phyloP scores from a whole-genome alignment of 2,113 vertebrate species.

The Peromyscus leucopus region DNA sequence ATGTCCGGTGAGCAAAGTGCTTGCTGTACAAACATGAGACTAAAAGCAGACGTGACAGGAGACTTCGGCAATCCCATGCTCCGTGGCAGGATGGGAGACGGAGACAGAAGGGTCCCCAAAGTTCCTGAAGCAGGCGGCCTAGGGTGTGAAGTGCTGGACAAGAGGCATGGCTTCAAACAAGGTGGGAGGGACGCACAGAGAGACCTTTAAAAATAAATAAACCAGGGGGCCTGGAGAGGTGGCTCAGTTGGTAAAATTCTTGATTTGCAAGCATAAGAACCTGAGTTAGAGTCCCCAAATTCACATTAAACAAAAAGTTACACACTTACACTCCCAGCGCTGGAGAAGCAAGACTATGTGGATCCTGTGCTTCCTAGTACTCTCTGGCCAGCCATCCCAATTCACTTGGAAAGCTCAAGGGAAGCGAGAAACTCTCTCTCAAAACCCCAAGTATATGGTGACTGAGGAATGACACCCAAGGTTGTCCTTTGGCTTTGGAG shows the following conservation, averaged over 20 bases:
- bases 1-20: no score
- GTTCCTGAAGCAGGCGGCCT: no score
- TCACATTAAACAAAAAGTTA: not conserved
- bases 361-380: not conserved
- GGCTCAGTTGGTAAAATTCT: not conserved
- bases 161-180: not conserved
- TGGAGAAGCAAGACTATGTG: not conserved
- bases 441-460: not conserved
- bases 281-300: not conserved
- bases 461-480: not conserved
- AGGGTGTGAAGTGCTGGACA: not conserved
- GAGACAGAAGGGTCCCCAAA: not conserved
- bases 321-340: not conserved
- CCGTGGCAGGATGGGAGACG: not conserved
- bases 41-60: not conserved
- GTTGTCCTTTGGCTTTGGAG: no score
- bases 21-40: not conserved
- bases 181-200: not conserved
- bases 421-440: not conserved
- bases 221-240: not conserved
- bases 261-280: not conserved
- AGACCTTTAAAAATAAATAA: not conserved
- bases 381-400: not conserved
- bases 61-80: not conserved
- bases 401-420: not conserved